These are phyloP conservation scores for Melanostoma scalare DNA, from an alignment of 2,888 invertebrate genomes.

Conservation along the genomic window DNA sequence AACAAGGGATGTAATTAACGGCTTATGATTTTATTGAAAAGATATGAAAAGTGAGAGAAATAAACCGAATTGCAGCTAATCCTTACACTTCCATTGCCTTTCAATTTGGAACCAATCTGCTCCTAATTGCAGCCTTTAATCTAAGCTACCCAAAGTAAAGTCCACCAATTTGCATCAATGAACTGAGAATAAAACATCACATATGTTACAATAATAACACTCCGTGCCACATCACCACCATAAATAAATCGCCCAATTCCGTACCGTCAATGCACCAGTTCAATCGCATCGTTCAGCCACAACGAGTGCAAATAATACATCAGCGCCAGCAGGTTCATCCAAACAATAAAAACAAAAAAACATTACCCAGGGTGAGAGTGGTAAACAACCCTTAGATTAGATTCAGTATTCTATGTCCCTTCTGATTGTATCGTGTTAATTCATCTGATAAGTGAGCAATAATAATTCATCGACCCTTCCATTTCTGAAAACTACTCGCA, in stretches of 20 bases:
- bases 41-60: too few species aligned
- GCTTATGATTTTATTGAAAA: too few species aligned
- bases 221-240: constrained; percentile 47
- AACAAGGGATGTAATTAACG: too few species aligned
- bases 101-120: constrained; percentile 47
- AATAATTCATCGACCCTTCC: constrained; percentile 74
- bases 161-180: constrained; percentile 63
- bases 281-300: constrained; percentile 55
- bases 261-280: constrained; percentile 20
- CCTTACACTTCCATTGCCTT: constrained; percentile 2
- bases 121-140: constrained; percentile 65
- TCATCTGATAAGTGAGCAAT: constrained; percentile 80
- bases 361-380: not conserved
- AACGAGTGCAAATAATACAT: constrained; percentile 67
- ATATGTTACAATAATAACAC: constrained; percentile 77
- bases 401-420: constrained; percentile 3
- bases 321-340: constrained; percentile 65
- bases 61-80: not conserved
- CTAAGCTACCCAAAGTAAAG: constrained; percentile 62
- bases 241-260: constrained; percentile 6
- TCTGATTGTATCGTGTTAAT: constrained; percentile 76
- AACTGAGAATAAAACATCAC: constrained; percentile 75
- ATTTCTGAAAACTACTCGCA: constrained; percentile 32
- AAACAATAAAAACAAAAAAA: constrained; percentile 45
- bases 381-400: constrained; percentile 26